These are phyloP conservation scores for Pao palembangensis DNA, from an alignment of 2,113 vertebrate species.

Conservation along the genomic window DNA sequence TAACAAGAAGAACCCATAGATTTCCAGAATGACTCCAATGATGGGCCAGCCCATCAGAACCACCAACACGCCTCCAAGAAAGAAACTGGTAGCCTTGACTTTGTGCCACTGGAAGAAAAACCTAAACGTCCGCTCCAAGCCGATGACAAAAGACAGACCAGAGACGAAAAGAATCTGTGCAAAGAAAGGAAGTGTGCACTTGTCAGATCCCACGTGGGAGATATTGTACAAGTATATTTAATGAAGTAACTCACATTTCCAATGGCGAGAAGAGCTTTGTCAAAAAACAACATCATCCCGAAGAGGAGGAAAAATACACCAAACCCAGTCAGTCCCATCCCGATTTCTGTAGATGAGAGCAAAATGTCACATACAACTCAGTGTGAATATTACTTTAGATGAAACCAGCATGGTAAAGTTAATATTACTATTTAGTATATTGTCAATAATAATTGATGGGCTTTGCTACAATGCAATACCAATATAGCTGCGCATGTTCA, in stretches of 20 bases:
- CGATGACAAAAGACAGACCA: conserved; percentile 94
- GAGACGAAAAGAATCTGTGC: conserved; percentile 92
- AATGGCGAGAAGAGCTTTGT: conserved; percentile 97
- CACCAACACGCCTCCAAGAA: conserved; percentile 91
- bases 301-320: conserved; percentile 99
- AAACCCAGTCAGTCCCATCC: conserved; percentile 96
- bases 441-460: background rate
- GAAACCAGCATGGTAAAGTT: background rate
- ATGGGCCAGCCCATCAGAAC: conserved; percentile 97
- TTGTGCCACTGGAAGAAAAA: conserved; percentile 99
- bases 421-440: background rate
- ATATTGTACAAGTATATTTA: too few species aligned
- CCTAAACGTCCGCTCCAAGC: conserved; percentile 93
- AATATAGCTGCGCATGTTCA: background rate
- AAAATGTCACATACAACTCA: background rate
- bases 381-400: background rate
- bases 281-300: conserved; percentile 99
- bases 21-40: conserved; percentile 91
- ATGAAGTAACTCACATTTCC: conserved; percentile 86
- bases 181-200: background rate
- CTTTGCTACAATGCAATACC: background rate
- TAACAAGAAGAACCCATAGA: conserved; percentile 96
- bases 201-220: background rate
- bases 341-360: conserved; percentile 82
- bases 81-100: conserved; percentile 94